Conservation (phyloP, 2,888 invertebrate species). For the Ischnura elegans region DNA sequence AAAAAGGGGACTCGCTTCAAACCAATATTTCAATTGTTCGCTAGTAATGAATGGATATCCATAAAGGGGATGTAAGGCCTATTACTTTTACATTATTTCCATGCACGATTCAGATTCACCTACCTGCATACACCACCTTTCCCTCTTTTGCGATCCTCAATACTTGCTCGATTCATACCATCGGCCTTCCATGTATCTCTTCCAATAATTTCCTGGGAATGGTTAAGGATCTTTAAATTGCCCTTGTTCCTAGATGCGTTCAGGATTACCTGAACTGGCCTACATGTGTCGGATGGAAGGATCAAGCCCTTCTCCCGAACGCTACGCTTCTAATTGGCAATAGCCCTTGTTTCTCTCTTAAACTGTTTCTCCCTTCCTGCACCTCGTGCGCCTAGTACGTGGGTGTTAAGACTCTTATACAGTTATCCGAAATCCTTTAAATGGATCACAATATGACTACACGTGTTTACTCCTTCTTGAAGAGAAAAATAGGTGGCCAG, state of each 20-base stretch:
- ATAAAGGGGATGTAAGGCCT: no score
- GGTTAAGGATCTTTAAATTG: background rate
- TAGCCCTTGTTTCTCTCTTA: background rate
- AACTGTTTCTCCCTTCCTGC: background rate
- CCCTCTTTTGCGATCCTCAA: no score
- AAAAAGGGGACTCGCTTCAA: no score
- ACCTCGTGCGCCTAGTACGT: background rate
- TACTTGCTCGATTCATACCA: no score
- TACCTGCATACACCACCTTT: no score
- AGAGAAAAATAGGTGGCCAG: no score
- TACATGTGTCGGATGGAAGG: background rate
- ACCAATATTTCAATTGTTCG: no score
- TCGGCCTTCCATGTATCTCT: no score
- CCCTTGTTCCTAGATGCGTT: background rate
- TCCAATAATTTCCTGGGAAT: no score
- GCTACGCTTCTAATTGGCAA: constrained; percentile 47
- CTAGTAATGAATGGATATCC: no score
- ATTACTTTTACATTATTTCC: no score
- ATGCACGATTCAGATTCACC: no score
- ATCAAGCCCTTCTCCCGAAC: background rate
- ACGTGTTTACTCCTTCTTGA: background rate
- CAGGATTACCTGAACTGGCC: constrained; percentile 15
- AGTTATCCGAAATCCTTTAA: background rate
- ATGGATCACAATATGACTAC: background rate
- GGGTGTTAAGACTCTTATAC: background rate